Evolutionary conservation across 2,113 vertebrate species (phyloP).

Genomic region (Pantherophis guttatus): DNA sequence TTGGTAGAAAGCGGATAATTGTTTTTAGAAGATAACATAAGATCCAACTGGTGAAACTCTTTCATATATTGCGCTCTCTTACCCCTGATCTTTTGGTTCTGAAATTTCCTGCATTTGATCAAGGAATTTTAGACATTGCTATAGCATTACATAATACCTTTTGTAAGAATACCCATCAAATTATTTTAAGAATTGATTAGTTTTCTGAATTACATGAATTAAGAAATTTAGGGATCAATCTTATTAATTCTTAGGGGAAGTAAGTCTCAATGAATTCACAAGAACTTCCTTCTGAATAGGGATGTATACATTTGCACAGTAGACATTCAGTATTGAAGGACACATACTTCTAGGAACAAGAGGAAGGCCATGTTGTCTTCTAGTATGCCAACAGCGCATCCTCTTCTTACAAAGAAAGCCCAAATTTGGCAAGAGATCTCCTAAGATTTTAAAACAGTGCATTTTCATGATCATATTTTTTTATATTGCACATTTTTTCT

Average conservation of each 20-base stretch:
- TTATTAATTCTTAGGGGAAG: background rate
- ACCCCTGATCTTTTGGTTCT: slow-evolving; percentile 21
- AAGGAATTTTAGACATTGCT: slow-evolving; percentile 8
- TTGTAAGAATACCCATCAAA: slow-evolving; percentile 14
- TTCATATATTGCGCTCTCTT: slow-evolving; percentile 14
- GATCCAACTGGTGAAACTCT: slow-evolving; percentile 29
- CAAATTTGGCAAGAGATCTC: slow-evolving; percentile 7
- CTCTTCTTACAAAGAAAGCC: background rate
- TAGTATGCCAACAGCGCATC: slow-evolving; percentile 7
- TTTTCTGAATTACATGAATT: slow-evolving; percentile 22
- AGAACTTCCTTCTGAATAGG: background rate
- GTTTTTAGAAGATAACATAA: slow-evolving; percentile 39
- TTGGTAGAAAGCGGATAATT: background rate
- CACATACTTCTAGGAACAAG: background rate
- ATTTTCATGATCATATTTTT: slow-evolving; percentile 29
- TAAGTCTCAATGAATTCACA: slow-evolving; percentile 7
- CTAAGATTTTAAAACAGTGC: background rate
- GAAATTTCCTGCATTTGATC: slow-evolving; percentile 28
- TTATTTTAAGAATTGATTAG: slow-evolving; percentile 12
- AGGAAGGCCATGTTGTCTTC: slow-evolving; percentile 23
- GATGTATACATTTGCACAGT: background rate
- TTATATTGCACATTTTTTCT: background rate
- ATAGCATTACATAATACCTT: slow-evolving; percentile 5
- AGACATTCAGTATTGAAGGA: background rate
- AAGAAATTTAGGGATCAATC: slow-evolving; percentile 23